A percentile compares a stretch with the other conserved stretches of the same genome.
These are phyloP conservation scores for Parthenolecanium corni DNA, from an alignment of 2,888 invertebrate genomes.

Conservation along the genomic window DNA sequence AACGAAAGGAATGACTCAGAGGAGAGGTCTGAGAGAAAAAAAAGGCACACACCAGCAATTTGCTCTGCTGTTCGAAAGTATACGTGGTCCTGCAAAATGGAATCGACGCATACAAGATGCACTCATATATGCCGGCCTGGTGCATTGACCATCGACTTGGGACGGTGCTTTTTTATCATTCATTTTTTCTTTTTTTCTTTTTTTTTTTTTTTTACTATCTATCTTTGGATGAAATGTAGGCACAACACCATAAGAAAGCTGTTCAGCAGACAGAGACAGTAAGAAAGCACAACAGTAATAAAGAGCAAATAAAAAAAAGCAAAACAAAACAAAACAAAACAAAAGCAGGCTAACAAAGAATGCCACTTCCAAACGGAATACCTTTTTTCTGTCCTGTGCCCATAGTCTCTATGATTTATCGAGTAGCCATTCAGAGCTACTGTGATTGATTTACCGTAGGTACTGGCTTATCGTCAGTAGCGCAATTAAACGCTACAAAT, in stretches of 20 bases:
- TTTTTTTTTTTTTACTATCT: too few species aligned
- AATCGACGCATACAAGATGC: neutral
- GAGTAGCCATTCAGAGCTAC: constrained; percentile 17
- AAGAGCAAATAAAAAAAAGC: neutral
- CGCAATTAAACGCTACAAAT: constrained; percentile 26
- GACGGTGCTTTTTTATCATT: neutral
- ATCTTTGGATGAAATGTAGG: neutral
- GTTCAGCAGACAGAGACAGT: neutral
- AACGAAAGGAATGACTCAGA: too few species aligned
- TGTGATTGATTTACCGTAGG: constrained; percentile 24
- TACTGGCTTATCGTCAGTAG: constrained; percentile 25
- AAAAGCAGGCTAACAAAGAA: neutral
- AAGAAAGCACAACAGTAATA: neutral
- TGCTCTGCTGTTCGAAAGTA: neutral
- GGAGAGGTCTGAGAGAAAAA: too few species aligned
- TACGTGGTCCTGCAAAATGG: neutral
- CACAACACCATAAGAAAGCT: neutral
- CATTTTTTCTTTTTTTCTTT: too few species aligned
- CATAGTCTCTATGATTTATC: constrained; percentile 23
- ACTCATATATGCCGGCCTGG: neutral
- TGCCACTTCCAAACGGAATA: constrained; percentile 7
- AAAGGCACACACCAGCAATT: too few species aligned
- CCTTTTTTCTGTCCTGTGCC: neutral
- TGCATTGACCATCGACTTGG: constrained; percentile 5
- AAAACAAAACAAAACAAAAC: neutral